Conservation (phyloP, 53 echinoderm and acorn worm genomes). For the Temnopleurus reevesii region DNA sequence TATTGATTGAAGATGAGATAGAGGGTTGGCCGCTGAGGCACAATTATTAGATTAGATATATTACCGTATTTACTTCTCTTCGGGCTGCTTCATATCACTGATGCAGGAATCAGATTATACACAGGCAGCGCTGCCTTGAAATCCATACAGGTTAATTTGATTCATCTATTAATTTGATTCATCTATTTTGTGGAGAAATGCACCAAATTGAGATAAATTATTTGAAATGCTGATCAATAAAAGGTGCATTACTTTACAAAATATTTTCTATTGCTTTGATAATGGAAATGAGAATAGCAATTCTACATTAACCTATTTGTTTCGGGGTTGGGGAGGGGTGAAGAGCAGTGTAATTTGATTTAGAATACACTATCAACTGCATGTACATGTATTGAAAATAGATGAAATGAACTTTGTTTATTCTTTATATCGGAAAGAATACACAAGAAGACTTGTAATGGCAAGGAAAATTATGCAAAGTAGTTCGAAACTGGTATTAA, state of each 20-base stretch:
- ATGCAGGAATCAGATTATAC: constrained; percentile 20
- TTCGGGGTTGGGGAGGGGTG: no score
- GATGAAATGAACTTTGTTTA: no score
- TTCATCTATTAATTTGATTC: background rate
- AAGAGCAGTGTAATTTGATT: no score
- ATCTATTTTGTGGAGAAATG: no score
- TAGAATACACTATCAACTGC: no score
- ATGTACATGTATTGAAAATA: no score
- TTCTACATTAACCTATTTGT: no score
- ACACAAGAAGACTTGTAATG: no score
- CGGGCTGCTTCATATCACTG: background rate
- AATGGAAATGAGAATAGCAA: no score
- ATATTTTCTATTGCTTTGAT: background rate
- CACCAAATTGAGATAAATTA: background rate
- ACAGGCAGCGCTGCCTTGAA: background rate
- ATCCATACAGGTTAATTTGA: constrained; percentile 1
- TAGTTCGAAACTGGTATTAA: no score
- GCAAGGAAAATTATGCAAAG: no score
- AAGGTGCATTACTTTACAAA: background rate
- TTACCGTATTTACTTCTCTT: constrained; percentile 35
- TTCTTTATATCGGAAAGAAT: no score
- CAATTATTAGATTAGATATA: constrained; percentile 33
- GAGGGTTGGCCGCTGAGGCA: background rate
- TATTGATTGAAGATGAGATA: constrained; percentile 32
- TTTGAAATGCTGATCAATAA: background rate